Evolutionary conservation across 1,140 invertebrate genomes (phyloP), one percentile per base, ranked within the genome.

Genomic region (Tetramorium simillimum): DNA sequence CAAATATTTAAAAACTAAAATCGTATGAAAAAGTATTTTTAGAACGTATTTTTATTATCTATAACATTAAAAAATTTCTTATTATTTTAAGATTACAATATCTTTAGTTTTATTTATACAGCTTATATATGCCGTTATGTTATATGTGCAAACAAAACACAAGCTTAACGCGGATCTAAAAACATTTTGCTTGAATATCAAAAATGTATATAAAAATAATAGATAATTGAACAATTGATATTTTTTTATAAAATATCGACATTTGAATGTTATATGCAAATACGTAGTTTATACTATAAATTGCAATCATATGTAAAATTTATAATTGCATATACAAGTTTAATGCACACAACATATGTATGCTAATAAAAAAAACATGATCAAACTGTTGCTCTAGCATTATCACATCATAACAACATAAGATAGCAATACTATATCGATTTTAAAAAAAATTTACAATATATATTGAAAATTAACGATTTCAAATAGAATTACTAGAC

Each of bases 1-100:
- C 3, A 72, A 72, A 72, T 33, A 51, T 51, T n/a, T n/a, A 72
- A 51, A 72, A 72, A 72, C 18, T 14, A 12, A 12, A 33, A 72
- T 51, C 2, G 1, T 14, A 4, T n/a, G 18, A 3, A n/a, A 72
- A 51, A 72, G 14, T 51, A 51, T 51, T 33, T 51, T 33, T 33
- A n/a, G 24, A 72, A 12, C 1, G 1, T n/a, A 28, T 65, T 2
- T 43, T 10, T 43, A 2, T 9, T n/a, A 65, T 10, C n/a, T 3
- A n/a, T 28, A 1, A 1, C 9, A 12, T 12, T n/a, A 1, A 49
- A 72, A 33, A 72, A 10, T 72, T 62, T 28, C 24, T 18, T 46
- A 16, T 24, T 70, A 16, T 49, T 24, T 49, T 28, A 18, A 16
- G 0, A 72, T 28, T 9, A 18, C 51, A 12, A 28, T 72, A 67